These are phyloP conservation scores for Pantherophis vulpinus DNA, from an alignment of 2,797 vertebrate species.

Conservation along the genomic window DNA sequence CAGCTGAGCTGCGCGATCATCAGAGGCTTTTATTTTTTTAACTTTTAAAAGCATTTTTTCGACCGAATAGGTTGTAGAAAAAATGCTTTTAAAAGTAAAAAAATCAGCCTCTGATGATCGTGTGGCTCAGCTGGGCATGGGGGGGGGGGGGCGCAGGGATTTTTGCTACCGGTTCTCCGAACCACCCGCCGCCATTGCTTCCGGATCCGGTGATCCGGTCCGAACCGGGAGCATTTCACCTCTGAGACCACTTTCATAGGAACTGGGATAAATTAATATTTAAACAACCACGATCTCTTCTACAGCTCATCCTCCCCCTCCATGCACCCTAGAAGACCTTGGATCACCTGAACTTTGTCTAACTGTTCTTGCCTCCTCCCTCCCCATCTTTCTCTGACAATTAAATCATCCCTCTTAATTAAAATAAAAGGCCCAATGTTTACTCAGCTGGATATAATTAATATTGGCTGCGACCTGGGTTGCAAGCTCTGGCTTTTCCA, in stretches of 20 bases:
- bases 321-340: not conserved
- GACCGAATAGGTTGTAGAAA: no score
- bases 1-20: no score
- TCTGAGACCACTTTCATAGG: not conserved
- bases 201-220: no score
- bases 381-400: not conserved
- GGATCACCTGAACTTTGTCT: not conserved
- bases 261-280: not conserved
- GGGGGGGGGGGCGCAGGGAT: no score
- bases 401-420: slow-evolving; percentile 37
- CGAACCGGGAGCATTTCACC: no score
- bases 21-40: no score
- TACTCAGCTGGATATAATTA: slow-evolving; percentile 22
- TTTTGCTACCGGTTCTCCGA: no score
- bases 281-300: not conserved
- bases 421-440: slow-evolving; percentile 25
- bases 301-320: not conserved
- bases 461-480: slow-evolving; percentile 9
- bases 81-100: no score
- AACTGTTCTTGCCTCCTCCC: not conserved
- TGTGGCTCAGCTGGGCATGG: no score
- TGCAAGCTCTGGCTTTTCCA: not conserved
- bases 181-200: no score
- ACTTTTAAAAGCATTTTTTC: no score
- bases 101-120: no score